These are phyloP conservation scores for Margarornis squamiger DNA, from an alignment of 2,797 vertebrate species.

Conservation along the genomic window DNA sequence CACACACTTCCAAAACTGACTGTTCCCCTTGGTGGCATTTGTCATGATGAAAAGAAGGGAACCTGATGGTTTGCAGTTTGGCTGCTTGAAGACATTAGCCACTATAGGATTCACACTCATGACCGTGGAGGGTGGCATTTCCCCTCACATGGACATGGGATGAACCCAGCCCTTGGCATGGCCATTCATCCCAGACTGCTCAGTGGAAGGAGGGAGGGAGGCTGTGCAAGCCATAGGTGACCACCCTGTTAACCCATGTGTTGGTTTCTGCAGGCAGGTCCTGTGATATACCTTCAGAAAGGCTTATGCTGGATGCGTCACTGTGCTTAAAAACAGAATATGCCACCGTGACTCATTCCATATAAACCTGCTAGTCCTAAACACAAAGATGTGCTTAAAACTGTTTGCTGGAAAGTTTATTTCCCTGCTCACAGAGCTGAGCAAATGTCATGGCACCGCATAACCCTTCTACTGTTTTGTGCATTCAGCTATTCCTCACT, in stretches of 20 bases:
- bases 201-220: neutral
- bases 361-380: neutral
- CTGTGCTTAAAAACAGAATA: neutral
- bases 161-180: rapidly evolving
- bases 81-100: neutral
- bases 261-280: neutral
- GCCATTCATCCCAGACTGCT: neutral
- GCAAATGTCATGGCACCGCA: neutral
- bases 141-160: rapidly evolving
- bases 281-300: neutral
- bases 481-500: neutral
- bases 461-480: neutral
- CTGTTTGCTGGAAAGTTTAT: neutral
- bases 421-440: neutral
- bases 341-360: neutral
- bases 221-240: neutral
- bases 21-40: neutral
- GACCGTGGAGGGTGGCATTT: neutral
- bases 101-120: neutral
- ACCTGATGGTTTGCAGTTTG: neutral
- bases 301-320: neutral
- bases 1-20: neutral
- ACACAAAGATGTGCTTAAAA: neutral
- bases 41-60: neutral
- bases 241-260: neutral